phyloP scores from a whole-genome alignment of 2,888 invertebrate species.

The Pachycephus smyrnensis region DNA sequence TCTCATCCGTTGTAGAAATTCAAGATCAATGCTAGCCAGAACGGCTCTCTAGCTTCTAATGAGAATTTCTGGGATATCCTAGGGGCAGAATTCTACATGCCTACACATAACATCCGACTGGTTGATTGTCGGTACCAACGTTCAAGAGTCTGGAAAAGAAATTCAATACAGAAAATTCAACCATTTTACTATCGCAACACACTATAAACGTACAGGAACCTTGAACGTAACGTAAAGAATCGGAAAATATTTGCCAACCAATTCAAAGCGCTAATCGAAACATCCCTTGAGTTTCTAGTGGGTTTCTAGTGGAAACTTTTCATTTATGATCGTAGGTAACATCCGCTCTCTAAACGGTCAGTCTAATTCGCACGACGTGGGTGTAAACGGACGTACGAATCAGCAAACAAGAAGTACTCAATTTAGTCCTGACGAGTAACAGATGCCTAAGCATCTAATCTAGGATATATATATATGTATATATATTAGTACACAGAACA shows the following conservation, averaged over 20 bases:
- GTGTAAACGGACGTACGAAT: background rate
- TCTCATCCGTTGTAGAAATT: conserved; percentile 14
- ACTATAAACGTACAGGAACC: background rate
- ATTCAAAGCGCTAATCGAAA: background rate
- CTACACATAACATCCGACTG: background rate
- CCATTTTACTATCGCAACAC: background rate
- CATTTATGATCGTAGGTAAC: background rate
- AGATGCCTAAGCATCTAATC: background rate
- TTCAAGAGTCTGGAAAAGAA: background rate
- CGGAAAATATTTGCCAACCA: background rate
- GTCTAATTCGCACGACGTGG: background rate
- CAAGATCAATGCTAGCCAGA: conserved; percentile 40
- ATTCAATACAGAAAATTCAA: background rate
- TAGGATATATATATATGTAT: background rate
- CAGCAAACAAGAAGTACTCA: background rate
- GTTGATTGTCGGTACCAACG: background rate
- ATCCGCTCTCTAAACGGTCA: background rate
- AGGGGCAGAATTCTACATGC: conserved; percentile 9
- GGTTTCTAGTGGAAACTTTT: background rate
- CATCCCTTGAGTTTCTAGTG: background rate
- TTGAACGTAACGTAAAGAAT: background rate
- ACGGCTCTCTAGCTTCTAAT: conserved; percentile 38
- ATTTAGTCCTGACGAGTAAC: background rate
- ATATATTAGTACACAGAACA: background rate
- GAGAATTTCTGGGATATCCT: conserved; percentile 57